Evolutionary conservation across 2,113 vertebrate genomes (phyloP).

Genomic region (Grammomys dolichurus): DNA sequence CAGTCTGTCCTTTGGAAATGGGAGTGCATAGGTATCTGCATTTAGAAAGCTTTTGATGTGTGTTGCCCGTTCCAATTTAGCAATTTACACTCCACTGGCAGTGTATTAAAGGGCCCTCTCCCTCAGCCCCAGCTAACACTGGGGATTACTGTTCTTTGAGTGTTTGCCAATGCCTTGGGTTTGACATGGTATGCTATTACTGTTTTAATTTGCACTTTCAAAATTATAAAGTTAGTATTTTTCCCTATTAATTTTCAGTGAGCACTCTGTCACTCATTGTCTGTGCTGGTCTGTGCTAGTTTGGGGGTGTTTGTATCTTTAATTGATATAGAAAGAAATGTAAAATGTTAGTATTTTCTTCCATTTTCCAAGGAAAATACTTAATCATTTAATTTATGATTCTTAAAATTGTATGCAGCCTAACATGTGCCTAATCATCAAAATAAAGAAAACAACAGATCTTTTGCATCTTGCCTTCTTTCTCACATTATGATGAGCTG

Average conservation of each 20-base stretch:
- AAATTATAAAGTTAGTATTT: neutral
- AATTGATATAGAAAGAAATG: constrained; percentile 16
- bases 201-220: constrained; percentile 56
- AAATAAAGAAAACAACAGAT: constrained; percentile 18
- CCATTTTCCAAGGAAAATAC: neutral
- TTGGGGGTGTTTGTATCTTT: neutral
- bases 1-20: constrained; percentile 1
- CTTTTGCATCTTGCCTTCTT: neutral
- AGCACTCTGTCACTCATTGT: neutral
- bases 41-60: constrained; percentile 68
- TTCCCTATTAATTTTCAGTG: neutral
- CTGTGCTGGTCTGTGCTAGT: neutral
- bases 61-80: constrained; percentile 39
- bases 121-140: neutral
- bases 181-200: constrained; percentile 30
- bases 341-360: neutral
- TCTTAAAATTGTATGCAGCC: neutral
- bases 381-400: constrained; percentile 6
- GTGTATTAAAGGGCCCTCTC: constrained; percentile 19
- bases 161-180: constrained; percentile 28
- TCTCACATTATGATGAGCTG: neutral
- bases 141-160: constrained; percentile 49
- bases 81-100: constrained; percentile 45
- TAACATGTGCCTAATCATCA: neutral
- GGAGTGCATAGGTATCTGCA: neutral